These are phyloP conservation scores for Ataeniobius toweri DNA, from an alignment of 2,797 vertebrate species.

Conservation along the genomic window DNA sequence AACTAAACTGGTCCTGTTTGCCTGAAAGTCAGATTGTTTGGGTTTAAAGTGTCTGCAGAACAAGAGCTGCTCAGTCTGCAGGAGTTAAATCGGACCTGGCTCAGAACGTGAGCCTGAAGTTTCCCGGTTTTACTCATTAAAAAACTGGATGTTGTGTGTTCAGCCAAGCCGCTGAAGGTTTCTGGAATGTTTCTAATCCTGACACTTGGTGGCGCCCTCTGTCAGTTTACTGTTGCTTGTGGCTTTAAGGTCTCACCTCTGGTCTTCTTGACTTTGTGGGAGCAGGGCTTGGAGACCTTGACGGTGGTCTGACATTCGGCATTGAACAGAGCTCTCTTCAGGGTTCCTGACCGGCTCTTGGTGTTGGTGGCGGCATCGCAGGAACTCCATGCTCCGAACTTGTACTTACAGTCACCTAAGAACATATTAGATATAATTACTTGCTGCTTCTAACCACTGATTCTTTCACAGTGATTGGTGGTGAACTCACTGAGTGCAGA, in stretches of 20 bases:
- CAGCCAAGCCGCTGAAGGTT: too few relatives aligned
- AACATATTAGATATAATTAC: neutral
- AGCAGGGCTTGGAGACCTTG: slow-evolving; percentile 90
- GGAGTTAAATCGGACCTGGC: too few relatives aligned
- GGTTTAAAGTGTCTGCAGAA: too few relatives aligned
- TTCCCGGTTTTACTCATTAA: too few relatives aligned
- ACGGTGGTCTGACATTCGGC: slow-evolving; percentile 88
- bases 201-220: too few relatives aligned
- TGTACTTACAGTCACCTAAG: slow-evolving; percentile 94
- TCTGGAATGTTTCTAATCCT: too few relatives aligned
- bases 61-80: too few relatives aligned
- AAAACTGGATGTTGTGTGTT: neutral
- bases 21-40: too few relatives aligned
- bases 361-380: slow-evolving; percentile 84
- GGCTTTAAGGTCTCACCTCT: slow-evolving; percentile 45
- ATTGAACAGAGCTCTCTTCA: slow-evolving; percentile 91
- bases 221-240: too few relatives aligned
- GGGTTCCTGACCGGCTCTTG: slow-evolving; percentile 86
- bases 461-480: too few relatives aligned
- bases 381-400: slow-evolving; percentile 88
- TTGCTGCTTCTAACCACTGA: neutral
- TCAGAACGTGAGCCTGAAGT: too few relatives aligned
- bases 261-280: slow-evolving; percentile 82
- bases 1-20: neutral
- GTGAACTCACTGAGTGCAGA: too few relatives aligned